Evolutionary conservation across 2,888 invertebrate genomes (phyloP), one percentile per base, ranked within the genome.

Genomic region (Bugulina stolonifera): DNA sequence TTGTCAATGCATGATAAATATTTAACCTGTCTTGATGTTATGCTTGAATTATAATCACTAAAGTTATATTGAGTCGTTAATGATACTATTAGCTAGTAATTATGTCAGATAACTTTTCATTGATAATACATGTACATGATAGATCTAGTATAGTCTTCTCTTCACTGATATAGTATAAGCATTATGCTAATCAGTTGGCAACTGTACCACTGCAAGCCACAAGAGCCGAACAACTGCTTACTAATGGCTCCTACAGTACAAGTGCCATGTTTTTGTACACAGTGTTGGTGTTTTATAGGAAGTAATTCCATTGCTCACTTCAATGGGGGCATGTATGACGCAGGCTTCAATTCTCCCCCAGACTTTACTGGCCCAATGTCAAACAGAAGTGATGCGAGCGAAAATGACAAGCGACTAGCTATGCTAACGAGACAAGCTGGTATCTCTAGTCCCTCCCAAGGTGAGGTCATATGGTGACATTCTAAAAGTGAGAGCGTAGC

Each of bases 281-380:
- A 43, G 18, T 43, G 43, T 43, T 43, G 5, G 43, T 32, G 10
- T 32, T 32, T 5, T 23, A 25, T 32, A 64, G 64, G 64, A 32
- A 64, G 64, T 32, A 64, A 64, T 32, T 64, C 64, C 27, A 64
- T 64, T 34, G 64, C 64, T 34, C 64, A 64, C 32, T 64, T 64
- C 32, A 64, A 64, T 43, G 52, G 35, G 10, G 43, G 52, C 5
- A 52, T 70, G 25, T 70, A 70, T 29, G 70, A 70, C 29, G 54
- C 23, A 5, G 54, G 54, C 35, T 70, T 70, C 52, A 43, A 70
- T 70, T 70, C 70, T 5, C 70, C 70, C 10, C 70, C 70, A 23
- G 70, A 70, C 23, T 70, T 70, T 25, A 54, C 70, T 70, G 70
- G 70, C 5, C 70, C 70, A 25, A 54, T 54, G 54, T 70, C 70